A percentile compares a stretch with the other conserved stretches of the same genome.
Evolutionary conservation across 2,113 vertebrate genomes (phyloP).

Genomic region (Melanotaenia duboulayi): DNA sequence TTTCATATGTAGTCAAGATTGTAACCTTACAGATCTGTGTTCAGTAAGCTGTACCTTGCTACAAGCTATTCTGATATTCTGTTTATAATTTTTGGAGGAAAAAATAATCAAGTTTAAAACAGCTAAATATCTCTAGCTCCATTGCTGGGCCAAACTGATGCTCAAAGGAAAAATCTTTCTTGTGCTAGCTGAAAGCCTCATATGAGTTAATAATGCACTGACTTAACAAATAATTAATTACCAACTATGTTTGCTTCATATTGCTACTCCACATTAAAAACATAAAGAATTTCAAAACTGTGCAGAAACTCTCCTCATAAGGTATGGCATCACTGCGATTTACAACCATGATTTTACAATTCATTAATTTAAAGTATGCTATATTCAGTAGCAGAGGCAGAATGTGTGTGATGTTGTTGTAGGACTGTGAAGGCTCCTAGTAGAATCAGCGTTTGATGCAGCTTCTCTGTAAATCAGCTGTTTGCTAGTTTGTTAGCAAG

Average conservation of each 20-base stretch:
- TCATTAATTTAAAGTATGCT: background rate
- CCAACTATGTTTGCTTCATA: constrained; percentile 1
- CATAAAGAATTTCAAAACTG: background rate
- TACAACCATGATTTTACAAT: constrained; percentile 1
- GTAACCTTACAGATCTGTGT: constrained; percentile 23
- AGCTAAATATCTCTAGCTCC: constrained; percentile 13
- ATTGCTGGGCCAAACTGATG: constrained; percentile 33
- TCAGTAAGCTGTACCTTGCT: constrained; percentile 7
- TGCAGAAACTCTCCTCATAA: background rate
- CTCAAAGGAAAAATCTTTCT: constrained; percentile 28
- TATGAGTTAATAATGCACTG: constrained; percentile 18
- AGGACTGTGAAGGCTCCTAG: background rate
- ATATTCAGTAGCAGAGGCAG: background rate
- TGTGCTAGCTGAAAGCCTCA: constrained; percentile 10
- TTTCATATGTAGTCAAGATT: constrained; percentile 28
- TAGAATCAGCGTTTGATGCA: background rate
- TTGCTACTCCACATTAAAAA: background rate
- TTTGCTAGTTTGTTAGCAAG: background rate
- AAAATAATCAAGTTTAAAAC: constrained; percentile 22
- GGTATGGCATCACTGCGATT: background rate
- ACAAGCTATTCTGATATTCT: background rate
- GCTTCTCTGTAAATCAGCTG: background rate
- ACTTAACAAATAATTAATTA: constrained; percentile 18
- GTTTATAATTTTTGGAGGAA: constrained; percentile 20
- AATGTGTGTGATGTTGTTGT: background rate